A percentile compares a stretch with the other conserved stretches of the same genome.
These are phyloP conservation scores for Drosophila mimetica DNA, from an alignment of 2,888 invertebrate species.

Conservation along the genomic window DNA sequence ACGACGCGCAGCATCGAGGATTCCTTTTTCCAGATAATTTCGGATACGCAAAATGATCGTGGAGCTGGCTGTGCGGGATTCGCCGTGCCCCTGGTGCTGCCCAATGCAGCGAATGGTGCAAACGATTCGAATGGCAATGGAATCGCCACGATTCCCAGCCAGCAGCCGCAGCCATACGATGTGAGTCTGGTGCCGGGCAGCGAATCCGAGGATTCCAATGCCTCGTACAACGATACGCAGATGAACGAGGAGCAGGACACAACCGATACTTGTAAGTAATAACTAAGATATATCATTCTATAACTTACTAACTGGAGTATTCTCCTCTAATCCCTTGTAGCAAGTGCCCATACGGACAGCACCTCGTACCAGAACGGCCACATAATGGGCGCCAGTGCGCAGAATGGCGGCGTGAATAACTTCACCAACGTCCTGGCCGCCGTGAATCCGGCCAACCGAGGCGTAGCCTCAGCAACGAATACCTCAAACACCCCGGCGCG, in stretches of 20 bases:
- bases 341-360: slow-evolving; percentile 84
- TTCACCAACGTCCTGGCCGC: slow-evolving; percentile 76
- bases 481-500: slow-evolving; percentile 84
- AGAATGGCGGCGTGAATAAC: slow-evolving; percentile 74
- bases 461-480: slow-evolving; percentile 63
- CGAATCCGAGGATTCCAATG: slow-evolving; percentile 82
- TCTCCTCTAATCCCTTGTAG: slow-evolving; percentile 54
- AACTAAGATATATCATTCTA: fast-evolving
- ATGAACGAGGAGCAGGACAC: slow-evolving; percentile 83
- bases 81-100: slow-evolving; percentile 6
- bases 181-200: slow-evolving; percentile 54
- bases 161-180: slow-evolving; percentile 31
- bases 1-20: slow-evolving; percentile 96
- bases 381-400: slow-evolving; percentile 68
- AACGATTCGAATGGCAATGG: slow-evolving; percentile 45
- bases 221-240: slow-evolving; percentile 80
- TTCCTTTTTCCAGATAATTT: slow-evolving; percentile 90
- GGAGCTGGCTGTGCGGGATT: slow-evolving; percentile 3
- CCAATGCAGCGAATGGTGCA: slow-evolving; percentile 83
- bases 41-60: slow-evolving; percentile 3
- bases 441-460: slow-evolving; percentile 46
- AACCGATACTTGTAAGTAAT: slow-evolving; percentile 83
- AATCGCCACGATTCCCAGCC: slow-evolving; percentile 4
- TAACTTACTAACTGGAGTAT: neutral
- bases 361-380: slow-evolving; percentile 83